Evolutionary conservation across 1,140 invertebrate genomes (phyloP), one percentile per base, ranked within the genome.

Genomic region (Liolophura sinensis): DNA sequence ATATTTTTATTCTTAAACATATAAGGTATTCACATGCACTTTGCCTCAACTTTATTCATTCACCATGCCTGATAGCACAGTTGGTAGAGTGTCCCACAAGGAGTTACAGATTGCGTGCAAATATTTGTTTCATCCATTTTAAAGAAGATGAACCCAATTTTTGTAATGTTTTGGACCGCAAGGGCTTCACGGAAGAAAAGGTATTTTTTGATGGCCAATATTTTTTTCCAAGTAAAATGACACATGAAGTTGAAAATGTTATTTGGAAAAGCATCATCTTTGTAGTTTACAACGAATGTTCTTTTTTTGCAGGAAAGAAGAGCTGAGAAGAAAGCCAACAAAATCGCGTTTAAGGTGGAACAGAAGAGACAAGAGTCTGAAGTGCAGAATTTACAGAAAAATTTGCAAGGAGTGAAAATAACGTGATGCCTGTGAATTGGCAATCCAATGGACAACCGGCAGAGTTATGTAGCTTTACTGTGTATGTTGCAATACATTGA

Each of bases 321-420:
- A 80, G 78, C 90, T 64, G 95, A 97, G 79, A 92, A 92, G 82
- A 97, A 97, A 80, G 87, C 90, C 0, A 97, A 96, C 78, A 89
- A 88, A 25, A 81, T 89, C 65, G 93, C 93, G 0, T 97, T 97
- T 82, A 95, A 93, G 80, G 90, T 93, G 72, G 93, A 97, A 81
- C 91, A 92, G 83, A 93, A 71, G 15, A 63, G 73, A 67, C 73
- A 77, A 66, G 71, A 73, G 48, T 78, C 74, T 67, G 77, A 81
- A 68, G 16, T 70, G n/a, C 51, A 74, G 9, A 74, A 76, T 62
- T n/a, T 79, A 46, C 65, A 70, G 47, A 74, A 71, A 48, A 73
- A 78, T 62, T 64, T 78, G 25, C 69, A 76, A 64, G 74, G 72
- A 9, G 50, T 78, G 0, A 73, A 72, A 60, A 72, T 80, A 31